Conservation (phyloP, 2,797 vertebrate species). For the Lindbergichthys nudifrons region DNA sequence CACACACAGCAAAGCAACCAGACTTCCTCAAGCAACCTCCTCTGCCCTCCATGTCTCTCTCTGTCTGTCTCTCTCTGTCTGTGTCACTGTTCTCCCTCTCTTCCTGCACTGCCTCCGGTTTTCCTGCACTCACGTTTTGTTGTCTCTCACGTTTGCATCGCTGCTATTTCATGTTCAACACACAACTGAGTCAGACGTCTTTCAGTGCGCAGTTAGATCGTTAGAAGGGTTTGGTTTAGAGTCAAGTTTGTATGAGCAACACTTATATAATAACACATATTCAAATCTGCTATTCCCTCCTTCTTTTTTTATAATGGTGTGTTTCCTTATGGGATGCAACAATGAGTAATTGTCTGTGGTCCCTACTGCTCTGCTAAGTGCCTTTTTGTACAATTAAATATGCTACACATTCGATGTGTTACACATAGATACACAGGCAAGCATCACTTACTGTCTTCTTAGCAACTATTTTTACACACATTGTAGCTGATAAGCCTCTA, state of each 20-base stretch:
- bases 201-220: slow-evolving; percentile 27
- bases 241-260: background rate
- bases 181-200: slow-evolving; percentile 6
- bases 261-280: background rate
- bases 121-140: slow-evolving; percentile 17
- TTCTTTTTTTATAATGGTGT: background rate
- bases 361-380: background rate
- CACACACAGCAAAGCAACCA: slow-evolving; percentile 14
- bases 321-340: background rate
- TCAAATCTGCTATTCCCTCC: background rate
- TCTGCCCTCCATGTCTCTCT: slow-evolving; percentile 43
- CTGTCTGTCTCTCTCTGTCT: slow-evolving; percentile 59
- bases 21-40: slow-evolving; percentile 32
- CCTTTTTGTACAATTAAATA: background rate
- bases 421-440: background rate
- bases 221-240: background rate
- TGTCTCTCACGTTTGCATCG: slow-evolving; percentile 18
- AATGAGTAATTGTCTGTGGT: background rate
- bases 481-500: background rate
- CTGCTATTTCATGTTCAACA: slow-evolving; percentile 14
- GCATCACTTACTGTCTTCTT: background rate
- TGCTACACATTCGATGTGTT: background rate
- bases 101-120: slow-evolving; percentile 49
- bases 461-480: background rate
- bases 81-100: slow-evolving; percentile 32